Evolutionary conservation across 2,797 vertebrate genomes (phyloP), one percentile per base, ranked within the genome.

Genomic region (Harpagifer antarcticus): DNA sequence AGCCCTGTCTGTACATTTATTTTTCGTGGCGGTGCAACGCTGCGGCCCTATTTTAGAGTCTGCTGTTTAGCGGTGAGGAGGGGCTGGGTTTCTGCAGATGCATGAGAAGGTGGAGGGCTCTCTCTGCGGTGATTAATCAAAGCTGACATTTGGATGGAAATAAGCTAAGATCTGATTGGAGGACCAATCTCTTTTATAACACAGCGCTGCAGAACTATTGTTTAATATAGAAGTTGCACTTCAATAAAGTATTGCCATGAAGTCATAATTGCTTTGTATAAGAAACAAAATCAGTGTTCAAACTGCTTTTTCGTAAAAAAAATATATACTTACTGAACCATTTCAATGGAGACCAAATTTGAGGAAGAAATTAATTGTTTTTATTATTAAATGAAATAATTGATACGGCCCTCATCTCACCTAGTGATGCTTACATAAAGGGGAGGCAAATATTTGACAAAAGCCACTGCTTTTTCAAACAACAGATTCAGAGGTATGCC

Each of bases 111-210:
- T 84, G 85, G 75, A 88, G 85, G 83, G 82, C 76, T 88, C 81
- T 89, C 82, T 53, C 72, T 31, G 68, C 86, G 90, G 89, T 91
- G 87, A 94, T 94, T 93, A 90, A 95, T 93, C 89, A 92, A 86
- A 85, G 86, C 79, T 90, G 92, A 92, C 89, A 85, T 88, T 88
- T 86, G 87, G 80, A 88, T 90, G 86, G 90, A 92, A 91, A 93
- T 88, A 82, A 88, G 81, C 60, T 56, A 79, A 84, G 86, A 83
- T 27, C 27, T 27, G 27, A 27, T 27, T 80, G 78, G 81, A 84
- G 68, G 79, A 72, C 82, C 88, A 87, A 71, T 88, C 82, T 78
- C 80, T 31, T 85, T 77, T 87, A 88, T 89, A 85, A 87, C 83
- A 81, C 42, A 57, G 68, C 13, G 43, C 80, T 65, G 78, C 78